Evolutionary conservation across 2,888 invertebrate species (phyloP), one percentile per base, ranked within the genome.

Genomic region (Stenodera caucasica): DNA sequence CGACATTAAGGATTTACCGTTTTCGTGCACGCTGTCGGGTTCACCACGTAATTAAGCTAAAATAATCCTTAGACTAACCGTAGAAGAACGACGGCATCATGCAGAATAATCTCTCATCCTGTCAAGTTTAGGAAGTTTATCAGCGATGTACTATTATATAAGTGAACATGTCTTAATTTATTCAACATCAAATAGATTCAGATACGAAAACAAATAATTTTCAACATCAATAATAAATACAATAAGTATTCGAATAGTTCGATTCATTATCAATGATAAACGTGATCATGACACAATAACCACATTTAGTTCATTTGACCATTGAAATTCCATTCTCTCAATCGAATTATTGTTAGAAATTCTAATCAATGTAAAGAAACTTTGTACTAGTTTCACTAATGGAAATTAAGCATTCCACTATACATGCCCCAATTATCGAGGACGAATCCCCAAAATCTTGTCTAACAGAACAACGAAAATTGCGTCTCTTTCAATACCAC

Each of bases 21-120:
- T 66, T 21, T 63, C 64, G 61, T 65, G 67, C 68, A 69, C 67
- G 66, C 65, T 68, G 65, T 67, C 67, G n/a, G 69, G 72, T 72
- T 74, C 69, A 66, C 73, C 72, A 67, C 74, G 72, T 75, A 75
- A 75, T 75, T 74, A 75, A 75, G 72, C 73, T 69, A 67, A 69
- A 71, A 71, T 74, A 74, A 75, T 74, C 75, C 70, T 70, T 68
- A 69, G 69, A 70, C 68, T 68, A 67, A 67, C 69, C 71, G 65
- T 67, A 66, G 69, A 70, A 67, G 66, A 72, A 68, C 45, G 45
- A 45, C 45, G 45, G 71, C 72, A 72, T 73, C 74, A 72, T 69
- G 72, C 69, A 67, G 68, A 71, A 73, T 75, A 73, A 75, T 72
- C 74, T 71, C 70, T 72, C 72, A 71, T 72, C 69, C 73, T 69